phyloP scores from a whole-genome alignment of 2,888 invertebrate genomes.

The Stictocephala bisonia region DNA sequence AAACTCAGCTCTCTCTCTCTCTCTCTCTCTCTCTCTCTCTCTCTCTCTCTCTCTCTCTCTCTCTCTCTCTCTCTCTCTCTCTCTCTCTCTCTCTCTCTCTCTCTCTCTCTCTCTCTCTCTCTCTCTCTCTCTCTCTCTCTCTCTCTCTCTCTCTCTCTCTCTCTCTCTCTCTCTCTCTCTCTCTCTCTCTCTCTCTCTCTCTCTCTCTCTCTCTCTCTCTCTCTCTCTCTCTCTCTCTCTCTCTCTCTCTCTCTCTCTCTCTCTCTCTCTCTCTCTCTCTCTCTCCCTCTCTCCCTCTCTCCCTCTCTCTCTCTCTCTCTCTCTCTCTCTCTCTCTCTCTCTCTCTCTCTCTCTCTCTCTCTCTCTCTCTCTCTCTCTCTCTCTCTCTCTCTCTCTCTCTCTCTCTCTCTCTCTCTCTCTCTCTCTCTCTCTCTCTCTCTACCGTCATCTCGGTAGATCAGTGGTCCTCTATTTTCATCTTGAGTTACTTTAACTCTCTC shows the following conservation, averaged over 20 bases:
- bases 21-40: slow-evolving; percentile 28
- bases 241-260: slow-evolving; percentile 5
- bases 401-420: too few species aligned
- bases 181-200: background rate
- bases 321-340: slow-evolving; percentile 13
- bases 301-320: background rate
- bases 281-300: slow-evolving; percentile 4
- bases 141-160: background rate
- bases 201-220: background rate
- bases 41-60: slow-evolving; percentile 4
- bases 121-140: slow-evolving; percentile 5
- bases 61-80: slow-evolving; percentile 21
- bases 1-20: too few species aligned
- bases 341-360: too few species aligned
- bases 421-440: too few species aligned
- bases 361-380: too few species aligned
- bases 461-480: too few species aligned
- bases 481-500: too few species aligned
- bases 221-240: background rate
- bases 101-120: slow-evolving; percentile 17
- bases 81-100: slow-evolving; percentile 3
- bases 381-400: too few species aligned
- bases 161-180: background rate
- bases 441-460: too few species aligned
- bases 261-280: slow-evolving; percentile 4